Percentiles rank a stretch among this genome's conserved stretches.
Evolutionary conservation across 2,888 invertebrate species (phyloP).

Genomic region (Tryphoninae sp.): DNA sequence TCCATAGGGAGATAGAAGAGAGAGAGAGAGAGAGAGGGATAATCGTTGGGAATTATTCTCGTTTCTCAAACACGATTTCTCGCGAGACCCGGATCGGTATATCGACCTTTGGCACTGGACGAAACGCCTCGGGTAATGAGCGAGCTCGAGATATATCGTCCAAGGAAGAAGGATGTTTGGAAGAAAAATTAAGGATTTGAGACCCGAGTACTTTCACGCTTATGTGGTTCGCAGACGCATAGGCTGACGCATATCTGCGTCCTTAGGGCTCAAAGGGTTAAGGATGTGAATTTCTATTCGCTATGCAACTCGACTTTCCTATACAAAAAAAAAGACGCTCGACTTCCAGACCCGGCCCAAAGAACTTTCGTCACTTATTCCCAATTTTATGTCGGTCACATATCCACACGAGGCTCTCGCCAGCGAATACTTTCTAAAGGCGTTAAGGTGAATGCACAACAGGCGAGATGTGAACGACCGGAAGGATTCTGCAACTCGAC

Average conservation of each 20-base stretch:
- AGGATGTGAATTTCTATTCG: background rate
- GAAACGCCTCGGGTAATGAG: conserved; percentile 16
- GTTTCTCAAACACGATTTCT: conserved; percentile 43
- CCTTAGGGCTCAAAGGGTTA: too few species aligned
- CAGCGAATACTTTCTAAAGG: conserved; percentile 76
- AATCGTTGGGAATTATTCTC: background rate
- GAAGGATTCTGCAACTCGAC: conserved; percentile 52
- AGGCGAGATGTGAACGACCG: conserved; percentile 56
- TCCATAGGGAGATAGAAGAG: too few species aligned
- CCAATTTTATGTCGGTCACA: conserved; percentile 58
- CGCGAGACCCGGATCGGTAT: conserved; percentile 37
- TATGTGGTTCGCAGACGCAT: too few species aligned
- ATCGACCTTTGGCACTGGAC: conserved; percentile 47
- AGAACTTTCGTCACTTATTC: conserved; percentile 37
- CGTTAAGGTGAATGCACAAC: conserved; percentile 73
- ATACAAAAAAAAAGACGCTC: background rate
- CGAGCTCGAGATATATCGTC: background rate
- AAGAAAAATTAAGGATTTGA: background rate
- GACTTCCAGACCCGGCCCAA: conserved; percentile 14
- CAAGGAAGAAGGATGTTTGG: background rate
- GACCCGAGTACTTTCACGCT: too few species aligned
- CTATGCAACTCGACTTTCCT: background rate
- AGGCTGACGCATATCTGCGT: too few species aligned
- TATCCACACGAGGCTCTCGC: conserved; percentile 54
- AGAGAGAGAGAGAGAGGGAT: too few species aligned